Conservation (phyloP, 1,140 invertebrate genomes). For the Pseudomyrmex concolor region DNA sequence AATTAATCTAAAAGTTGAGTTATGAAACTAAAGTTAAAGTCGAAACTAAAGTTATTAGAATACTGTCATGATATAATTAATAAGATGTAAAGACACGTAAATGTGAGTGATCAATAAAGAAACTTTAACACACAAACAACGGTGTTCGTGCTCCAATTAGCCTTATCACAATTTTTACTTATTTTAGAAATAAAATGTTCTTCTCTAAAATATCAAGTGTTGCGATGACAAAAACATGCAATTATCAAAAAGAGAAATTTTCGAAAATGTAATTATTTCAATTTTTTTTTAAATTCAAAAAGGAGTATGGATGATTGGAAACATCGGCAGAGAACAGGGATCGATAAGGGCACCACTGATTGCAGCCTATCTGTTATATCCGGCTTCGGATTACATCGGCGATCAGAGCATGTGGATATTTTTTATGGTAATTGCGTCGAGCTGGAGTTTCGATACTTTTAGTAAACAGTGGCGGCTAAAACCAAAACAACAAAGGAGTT, state of each 20-base stretch:
- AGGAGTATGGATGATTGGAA: conserved; percentile 96
- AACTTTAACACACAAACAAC: too few species aligned
- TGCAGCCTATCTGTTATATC: conserved; percentile 89
- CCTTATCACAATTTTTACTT: not conserved
- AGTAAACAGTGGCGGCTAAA: conserved; percentile 92
- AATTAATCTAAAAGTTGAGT: too few species aligned
- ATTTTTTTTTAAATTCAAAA: conserved; percentile 48
- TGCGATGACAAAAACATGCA: not conserved
- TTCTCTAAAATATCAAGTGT: not conserved
- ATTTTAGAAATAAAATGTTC: not conserved
- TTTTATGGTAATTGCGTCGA: conserved; percentile 87
- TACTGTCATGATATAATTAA: too few species aligned
- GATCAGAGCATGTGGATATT: conserved; percentile 89
- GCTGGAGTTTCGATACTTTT: conserved; percentile 89
- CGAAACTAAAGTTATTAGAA: too few species aligned
- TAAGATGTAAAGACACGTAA: too few species aligned
- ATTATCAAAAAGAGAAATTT: conserved; percentile 1
- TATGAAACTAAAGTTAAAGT: too few species aligned
- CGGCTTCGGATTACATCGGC: conserved; percentile 87
- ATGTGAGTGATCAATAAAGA: too few species aligned
- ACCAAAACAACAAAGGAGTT: conserved; percentile 85
- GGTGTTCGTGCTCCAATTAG: too few species aligned
- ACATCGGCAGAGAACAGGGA: conserved; percentile 93
- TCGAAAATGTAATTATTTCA: not conserved
- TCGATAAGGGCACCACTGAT: conserved; percentile 88